Base-by-base conservation (phyloP, 2,888 invertebrate genomes). In the Hermaeophaga mercurialis region DNA sequence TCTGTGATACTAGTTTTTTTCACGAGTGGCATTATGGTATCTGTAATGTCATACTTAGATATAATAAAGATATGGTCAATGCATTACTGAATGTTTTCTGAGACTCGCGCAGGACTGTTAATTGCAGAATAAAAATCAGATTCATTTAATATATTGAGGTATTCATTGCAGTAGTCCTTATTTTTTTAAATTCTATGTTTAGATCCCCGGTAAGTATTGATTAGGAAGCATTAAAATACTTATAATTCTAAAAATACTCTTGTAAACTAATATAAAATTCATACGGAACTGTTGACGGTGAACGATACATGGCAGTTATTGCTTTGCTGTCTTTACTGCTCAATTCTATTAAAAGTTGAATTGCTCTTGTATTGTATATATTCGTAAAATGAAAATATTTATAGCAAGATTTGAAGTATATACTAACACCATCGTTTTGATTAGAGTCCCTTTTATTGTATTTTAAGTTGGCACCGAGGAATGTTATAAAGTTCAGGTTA, bases 291-390 rank as follows among this genome's bases (percentile, higher is more conserved):
- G 36, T 47, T n/a, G 47, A 47, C 22, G 47, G 36, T 47, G 36
- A 47, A 22, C 47, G 18, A 14, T 47, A 47, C 19, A 36, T 19
- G 19, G 47, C 34, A 33, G 47, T 47, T 22, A 47, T 34, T 33
- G 19, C 36, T 47, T 33, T 47, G 34, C 34, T 36, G 1, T 8
- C 22, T 34, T 47, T 2, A 22, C 34, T 11, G 18, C 22, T 12
- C 1, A 36, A 22, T 19, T 34, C 34, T 18, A 36, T 47, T 34
- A 33, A 33, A 17, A 47, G 31, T 33, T 47, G 19, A 9, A 47
- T 15, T 19, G 19, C 47, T 47, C 34, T 34, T 15, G 33, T 47
- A 19, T 47, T 47, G 19, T 22, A 33, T 1, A 47, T 24, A 24
- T 24, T 24, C 8, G 24, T 6, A 24, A 24, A 6, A 6, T 24